These are phyloP conservation scores for Zosterops pallidus DNA, from an alignment of 2,113 vertebrate genomes.

Conservation along the genomic window DNA sequence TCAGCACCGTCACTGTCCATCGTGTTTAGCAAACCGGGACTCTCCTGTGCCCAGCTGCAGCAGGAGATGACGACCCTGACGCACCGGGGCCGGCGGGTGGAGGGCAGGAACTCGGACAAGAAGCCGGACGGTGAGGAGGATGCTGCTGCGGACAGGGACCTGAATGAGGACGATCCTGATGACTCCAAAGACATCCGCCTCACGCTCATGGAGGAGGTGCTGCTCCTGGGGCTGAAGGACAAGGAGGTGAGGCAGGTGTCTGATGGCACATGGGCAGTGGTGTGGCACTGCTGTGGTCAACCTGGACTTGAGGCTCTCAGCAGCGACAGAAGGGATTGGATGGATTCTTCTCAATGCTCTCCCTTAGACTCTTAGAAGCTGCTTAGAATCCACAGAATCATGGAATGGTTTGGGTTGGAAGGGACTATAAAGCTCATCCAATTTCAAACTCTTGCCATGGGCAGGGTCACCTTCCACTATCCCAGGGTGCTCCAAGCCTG, in stretches of 20 bases:
- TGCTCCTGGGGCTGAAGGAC: conserved; percentile 86
- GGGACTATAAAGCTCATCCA: neutral
- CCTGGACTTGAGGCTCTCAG: accelerated
- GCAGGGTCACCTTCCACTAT: neutral
- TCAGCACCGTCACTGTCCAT: accelerated
- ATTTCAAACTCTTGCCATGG: neutral
- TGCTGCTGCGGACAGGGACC: neutral
- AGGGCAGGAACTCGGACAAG: conserved; percentile 58
- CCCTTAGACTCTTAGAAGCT: neutral
- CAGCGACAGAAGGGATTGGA: neutral
- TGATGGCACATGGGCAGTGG: accelerated
- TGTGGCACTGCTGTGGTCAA: accelerated
- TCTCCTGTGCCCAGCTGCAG: neutral
- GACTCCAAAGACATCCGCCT: conserved; percentile 82
- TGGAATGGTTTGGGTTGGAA: neutral
- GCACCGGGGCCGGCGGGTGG: conserved; percentile 67
- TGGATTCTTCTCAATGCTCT: neutral
- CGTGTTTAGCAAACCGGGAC: accelerated
- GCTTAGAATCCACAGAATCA: neutral
- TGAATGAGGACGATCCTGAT: conserved; percentile 24
- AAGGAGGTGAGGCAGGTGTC: conserved; percentile 77
- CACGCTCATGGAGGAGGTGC: conserved; percentile 87
- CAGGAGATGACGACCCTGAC: conserved; percentile 80
- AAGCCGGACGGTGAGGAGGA: conserved; percentile 54
- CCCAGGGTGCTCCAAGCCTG: accelerated